Base-by-base conservation (phyloP, 2,113 vertebrate species). In the Stegastes partitus region DNA sequence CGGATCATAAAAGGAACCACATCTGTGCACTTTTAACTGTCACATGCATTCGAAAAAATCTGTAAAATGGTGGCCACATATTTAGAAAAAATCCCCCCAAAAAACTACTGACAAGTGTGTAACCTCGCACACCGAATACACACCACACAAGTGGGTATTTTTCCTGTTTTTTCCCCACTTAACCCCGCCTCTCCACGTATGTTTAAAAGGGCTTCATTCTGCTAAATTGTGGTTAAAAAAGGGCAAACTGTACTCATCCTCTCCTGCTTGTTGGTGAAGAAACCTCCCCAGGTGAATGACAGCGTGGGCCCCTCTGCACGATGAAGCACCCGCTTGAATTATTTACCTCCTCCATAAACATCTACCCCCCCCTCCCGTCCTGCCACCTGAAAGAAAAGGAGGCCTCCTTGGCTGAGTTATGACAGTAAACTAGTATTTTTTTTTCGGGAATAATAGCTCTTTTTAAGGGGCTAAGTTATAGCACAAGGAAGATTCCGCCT, bases 291-390 rank as follows among this genome's bases (percentile, higher is more conserved):
- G 68, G 50, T 67, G 87, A 81, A 63, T 89, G 89, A 86, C 89
- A 85, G 63, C 15, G 12, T 77, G 66, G 77, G n/a, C n/a, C n/a
- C 75, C 42, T 65, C 87, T 68, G 90, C 82, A 72, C 81, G 83
- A 90, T 91, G 90, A 92, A 87, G 90, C 88, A 87, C 90, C 83
- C 74, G 86, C 74, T 90, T 76, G 89, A 79, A 59, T 84, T 86
- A 92, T 91, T 84, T 79, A 77, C 53, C 83, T 91, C 90, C 86
- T 89, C 91, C 87, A 66, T 93, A 94, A 95, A 91, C 94, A 91
- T 92, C 93, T 89, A n/a, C 68, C 87, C 37, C 45, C n/a, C n/a
- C n/a, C n/a, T n/a, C n/a, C n/a, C n/a, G n/a, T n/a, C n/a, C 67
- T 81, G 86, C 91, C 91, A 93, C 82, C 92, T 67, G 86, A 86